phyloP scores from a whole-genome alignment of 2,797 vertebrate species.

The Gephyroberyx darwinii region DNA sequence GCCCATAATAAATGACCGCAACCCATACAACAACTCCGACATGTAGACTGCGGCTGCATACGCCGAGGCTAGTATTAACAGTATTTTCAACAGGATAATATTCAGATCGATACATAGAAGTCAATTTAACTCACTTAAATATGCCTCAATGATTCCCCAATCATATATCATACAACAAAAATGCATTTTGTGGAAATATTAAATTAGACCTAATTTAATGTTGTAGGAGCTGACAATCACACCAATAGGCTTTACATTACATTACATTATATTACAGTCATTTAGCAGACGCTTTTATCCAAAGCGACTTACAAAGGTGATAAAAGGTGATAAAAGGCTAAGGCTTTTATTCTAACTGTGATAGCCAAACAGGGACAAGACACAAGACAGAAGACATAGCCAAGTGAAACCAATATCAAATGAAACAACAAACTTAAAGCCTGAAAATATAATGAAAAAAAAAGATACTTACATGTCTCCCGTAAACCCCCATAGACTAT shows the following conservation, averaged over 20 bases:
- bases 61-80: not conserved
- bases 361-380: not conserved
- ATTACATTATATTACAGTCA: too few relatives aligned
- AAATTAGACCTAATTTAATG: not conserved
- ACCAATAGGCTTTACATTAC: too few relatives aligned
- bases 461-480: constrained; percentile 58
- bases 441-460: not conserved
- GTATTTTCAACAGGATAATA: not conserved
- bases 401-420: not conserved
- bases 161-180: constrained; percentile 20
- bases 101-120: not conserved
- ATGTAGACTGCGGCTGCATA: not conserved
- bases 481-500: constrained; percentile 33
- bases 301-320: too few relatives aligned
- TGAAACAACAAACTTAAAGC: not conserved
- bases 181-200: not conserved
- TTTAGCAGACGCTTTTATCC: too few relatives aligned
- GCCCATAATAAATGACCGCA: constrained; percentile 23
- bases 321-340: too few relatives aligned
- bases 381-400: not conserved
- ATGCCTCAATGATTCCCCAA: not conserved
- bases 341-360: too few relatives aligned
- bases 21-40: not conserved
- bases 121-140: not conserved
- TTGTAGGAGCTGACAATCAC: too few relatives aligned